Evolutionary conservation across 2,797 vertebrate species (phyloP), one percentile per base, ranked within the genome.

Genomic region (Sebastes diploproa): DNA sequence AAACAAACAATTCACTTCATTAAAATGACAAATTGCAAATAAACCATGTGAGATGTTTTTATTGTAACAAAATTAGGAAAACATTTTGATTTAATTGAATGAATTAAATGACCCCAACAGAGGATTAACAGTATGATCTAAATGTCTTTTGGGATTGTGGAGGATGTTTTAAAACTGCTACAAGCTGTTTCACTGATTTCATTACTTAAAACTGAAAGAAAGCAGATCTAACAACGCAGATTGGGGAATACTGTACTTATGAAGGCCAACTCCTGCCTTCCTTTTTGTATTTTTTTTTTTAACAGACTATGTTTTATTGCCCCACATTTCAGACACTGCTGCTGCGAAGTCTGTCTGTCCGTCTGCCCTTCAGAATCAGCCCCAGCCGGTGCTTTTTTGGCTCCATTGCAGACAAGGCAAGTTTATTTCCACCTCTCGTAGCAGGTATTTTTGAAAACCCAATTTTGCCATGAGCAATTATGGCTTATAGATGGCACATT

Each of bases 401-500:
- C 69, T 68, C 14, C 29, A 13, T 65, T 73, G n/a, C 29, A 6
- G 62, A 30, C 27, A 34, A 75, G 27, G 14, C 1, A n/a, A 54
- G 16, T 64, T 66, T 66, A 46, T 50, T 75, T 63, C 46, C 22
- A 20, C 6, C 27, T 25, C 6, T n/a, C 2, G 18, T n/a, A 59
- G 13, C 13, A 13, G 52, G 34, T 55, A 22, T 55, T 79, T 81
- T 9, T 20, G 18, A 64, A 75, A 70, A 74, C 55, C 20, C 1
- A 1, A 52, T 58, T 30, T 56, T 52, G 38, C 56, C 23, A 52
- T 20, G 22, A 77, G 55, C 56, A 71, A 69, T 70, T 75, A 79
- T 29, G 42, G 32, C 52, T 80, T 56, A 67, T 58, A 72, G 66
- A 82, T 59, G 65, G 32, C 18, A 75, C 36, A 61, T 38, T 62